phyloP scores from a whole-genome alignment of 2,888 invertebrate species.

The Metallyticus violacea region DNA sequence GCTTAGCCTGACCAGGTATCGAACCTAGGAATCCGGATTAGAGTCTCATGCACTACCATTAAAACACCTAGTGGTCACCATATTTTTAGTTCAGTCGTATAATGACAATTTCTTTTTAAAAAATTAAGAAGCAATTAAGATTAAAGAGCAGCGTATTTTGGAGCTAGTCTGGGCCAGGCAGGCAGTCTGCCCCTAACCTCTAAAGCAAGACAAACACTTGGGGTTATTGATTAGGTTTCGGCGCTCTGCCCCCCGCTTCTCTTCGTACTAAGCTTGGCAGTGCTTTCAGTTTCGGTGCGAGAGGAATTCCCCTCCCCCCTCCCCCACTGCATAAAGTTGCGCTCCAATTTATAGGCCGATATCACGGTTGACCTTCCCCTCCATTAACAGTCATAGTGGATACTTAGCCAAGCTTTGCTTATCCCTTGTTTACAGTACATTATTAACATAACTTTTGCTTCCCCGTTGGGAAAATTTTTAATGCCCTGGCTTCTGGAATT shows the following conservation, averaged over 20 bases:
- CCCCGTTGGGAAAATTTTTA: background rate
- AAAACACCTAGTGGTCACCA: too few relatives aligned
- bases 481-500: background rate
- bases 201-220: conserved; percentile 19
- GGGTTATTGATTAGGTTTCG: conserved; percentile 21
- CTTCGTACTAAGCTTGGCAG: conserved; percentile 15
- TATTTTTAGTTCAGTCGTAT: too few relatives aligned
- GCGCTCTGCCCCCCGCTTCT: conserved; percentile 7
- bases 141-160: background rate
- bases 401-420: background rate
- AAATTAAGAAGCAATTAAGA: background rate
- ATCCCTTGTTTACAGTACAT: background rate
- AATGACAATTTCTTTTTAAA: too few relatives aligned
- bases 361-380: background rate
- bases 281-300: conserved; percentile 12
- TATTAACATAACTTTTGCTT: background rate
- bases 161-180: background rate
- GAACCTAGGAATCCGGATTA: too few relatives aligned
- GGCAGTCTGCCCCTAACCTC: conserved; percentile 4
- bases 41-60: too few relatives aligned
- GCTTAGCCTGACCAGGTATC: too few relatives aligned
- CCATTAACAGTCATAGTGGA: background rate
- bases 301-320: background rate
- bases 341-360: background rate
- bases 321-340: background rate